These are phyloP conservation scores for Zapus hudsonius DNA, from an alignment of 2,113 vertebrate genomes.

Conservation along the genomic window DNA sequence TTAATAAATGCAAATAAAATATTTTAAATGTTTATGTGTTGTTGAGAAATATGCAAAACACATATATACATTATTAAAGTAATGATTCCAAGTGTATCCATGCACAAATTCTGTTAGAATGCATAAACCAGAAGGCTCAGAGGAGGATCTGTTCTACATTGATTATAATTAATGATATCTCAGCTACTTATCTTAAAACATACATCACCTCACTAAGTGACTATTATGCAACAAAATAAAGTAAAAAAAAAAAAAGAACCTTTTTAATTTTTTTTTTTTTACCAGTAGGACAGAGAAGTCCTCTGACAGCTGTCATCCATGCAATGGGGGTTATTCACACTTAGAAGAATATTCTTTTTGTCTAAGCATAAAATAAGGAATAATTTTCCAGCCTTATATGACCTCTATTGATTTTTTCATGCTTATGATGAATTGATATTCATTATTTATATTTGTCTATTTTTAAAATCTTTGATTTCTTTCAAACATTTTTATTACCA, in stretches of 20 bases:
- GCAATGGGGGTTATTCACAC: neutral
- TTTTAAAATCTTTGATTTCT: neutral
- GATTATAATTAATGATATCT: neutral
- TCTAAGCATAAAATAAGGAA: neutral
- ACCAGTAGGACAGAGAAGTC: neutral
- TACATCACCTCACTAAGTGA: neutral
- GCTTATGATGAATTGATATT: neutral
- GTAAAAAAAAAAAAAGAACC: neutral
- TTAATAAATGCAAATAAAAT: too few species aligned
- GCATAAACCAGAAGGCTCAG: neutral
- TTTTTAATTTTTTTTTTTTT: neutral
- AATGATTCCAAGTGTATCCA: neutral
- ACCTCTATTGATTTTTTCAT: neutral
- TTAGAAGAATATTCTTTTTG: neutral
- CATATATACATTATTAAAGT: neutral
- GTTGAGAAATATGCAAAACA: neutral
- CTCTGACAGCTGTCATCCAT: neutral
- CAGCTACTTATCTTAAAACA: neutral
- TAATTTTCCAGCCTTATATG: neutral
- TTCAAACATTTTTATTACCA: neutral
- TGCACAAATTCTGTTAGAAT: neutral
- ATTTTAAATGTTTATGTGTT: neutral
- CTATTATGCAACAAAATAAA: neutral
- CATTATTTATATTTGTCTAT: neutral
- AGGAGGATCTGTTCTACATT: neutral